These are phyloP conservation scores for Cephus runcator DNA, from an alignment of 2,888 invertebrate species.

Conservation along the genomic window DNA sequence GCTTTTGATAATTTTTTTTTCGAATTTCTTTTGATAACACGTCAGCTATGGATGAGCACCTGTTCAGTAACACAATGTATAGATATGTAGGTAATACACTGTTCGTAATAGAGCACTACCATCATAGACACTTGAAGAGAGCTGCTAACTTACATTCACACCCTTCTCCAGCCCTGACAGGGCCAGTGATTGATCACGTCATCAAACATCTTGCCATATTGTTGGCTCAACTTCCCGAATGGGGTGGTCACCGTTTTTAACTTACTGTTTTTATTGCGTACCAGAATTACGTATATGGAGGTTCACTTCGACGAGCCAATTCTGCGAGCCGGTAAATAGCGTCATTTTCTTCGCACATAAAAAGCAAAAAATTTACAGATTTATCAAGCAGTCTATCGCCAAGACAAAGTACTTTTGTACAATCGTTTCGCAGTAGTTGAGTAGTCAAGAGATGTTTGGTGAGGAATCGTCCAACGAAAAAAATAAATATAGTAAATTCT, in stretches of 20 bases:
- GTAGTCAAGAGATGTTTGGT: background rate
- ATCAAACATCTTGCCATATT: constrained; percentile 49
- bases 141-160: constrained; percentile 12
- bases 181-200: constrained; percentile 42
- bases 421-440: background rate
- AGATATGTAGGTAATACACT: background rate
- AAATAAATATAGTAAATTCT: background rate
- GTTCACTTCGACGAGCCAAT: background rate
- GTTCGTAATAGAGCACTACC: background rate
- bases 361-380: background rate
- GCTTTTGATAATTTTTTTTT: background rate
- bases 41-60: background rate
- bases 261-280: constrained; percentile 37
- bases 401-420: background rate
- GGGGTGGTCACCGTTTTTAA: background rate
- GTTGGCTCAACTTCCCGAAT: constrained; percentile 23
- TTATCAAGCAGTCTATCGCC: background rate
- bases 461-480: background rate
- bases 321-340: background rate
- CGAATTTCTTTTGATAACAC: background rate
- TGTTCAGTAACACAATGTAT: background rate
- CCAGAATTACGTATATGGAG: background rate
- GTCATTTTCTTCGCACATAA: background rate
- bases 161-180: constrained; percentile 26
- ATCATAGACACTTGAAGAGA: background rate